Conservation (phyloP, 2,113 vertebrate genomes). For the Mastomys coucha region DNA sequence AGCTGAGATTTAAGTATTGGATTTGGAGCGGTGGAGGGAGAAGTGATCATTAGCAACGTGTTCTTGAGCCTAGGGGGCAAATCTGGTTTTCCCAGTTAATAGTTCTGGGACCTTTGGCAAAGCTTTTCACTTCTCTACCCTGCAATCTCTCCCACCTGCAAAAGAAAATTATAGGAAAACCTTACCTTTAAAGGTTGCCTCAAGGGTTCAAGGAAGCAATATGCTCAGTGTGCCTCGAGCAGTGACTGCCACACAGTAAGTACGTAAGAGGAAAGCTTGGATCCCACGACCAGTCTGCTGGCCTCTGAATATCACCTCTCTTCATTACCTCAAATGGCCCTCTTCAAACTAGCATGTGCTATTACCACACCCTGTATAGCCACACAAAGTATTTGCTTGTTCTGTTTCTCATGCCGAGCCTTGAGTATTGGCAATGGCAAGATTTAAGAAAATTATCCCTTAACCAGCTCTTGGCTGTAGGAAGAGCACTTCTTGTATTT, state of each 20-base stretch:
- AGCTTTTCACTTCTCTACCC: constrained; percentile 28
- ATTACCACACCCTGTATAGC: constrained; percentile 16
- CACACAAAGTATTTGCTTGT: constrained; percentile 53
- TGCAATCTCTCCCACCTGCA: constrained; percentile 26
- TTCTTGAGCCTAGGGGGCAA: background rate
- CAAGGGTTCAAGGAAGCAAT: constrained; percentile 52
- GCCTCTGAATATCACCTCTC: constrained; percentile 14
- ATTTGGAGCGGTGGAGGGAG: background rate
- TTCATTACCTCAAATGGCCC: constrained; percentile 35
- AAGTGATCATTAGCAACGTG: background rate
- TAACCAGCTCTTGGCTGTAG: constrained; percentile 1
- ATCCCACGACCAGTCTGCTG: background rate
- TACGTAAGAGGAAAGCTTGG: constrained; percentile 31
- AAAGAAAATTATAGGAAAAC: constrained; percentile 51
- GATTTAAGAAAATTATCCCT: constrained; percentile 13
- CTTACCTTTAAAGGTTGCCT: constrained; percentile 23
- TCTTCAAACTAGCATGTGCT: constrained; percentile 23
- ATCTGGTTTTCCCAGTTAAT: constrained; percentile 30
- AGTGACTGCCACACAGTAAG: constrained; percentile 6
- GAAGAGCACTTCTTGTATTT: constrained; percentile 14
- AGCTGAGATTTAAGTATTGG: background rate
- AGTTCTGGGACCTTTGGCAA: background rate
- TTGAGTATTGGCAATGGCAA: background rate
- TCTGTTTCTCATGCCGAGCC: constrained; percentile 4
- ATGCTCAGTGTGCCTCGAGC: background rate